These are phyloP conservation scores for Drosophila colorata DNA, from an alignment of 2,888 invertebrate genomes.

Conservation along the genomic window DNA sequence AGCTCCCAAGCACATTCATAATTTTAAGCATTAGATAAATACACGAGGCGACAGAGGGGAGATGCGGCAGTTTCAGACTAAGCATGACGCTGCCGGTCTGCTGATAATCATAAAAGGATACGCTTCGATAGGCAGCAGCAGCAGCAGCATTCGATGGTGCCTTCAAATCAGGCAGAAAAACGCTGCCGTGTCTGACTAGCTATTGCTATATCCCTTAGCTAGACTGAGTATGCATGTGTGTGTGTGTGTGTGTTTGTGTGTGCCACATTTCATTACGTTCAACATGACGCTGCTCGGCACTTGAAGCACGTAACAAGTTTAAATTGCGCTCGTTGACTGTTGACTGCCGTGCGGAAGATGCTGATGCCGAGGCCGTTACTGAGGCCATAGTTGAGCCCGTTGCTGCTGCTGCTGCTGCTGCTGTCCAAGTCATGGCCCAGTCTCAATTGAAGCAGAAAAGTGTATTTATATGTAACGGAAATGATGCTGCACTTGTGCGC, in stretches of 20 bases:
- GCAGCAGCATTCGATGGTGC: constrained; percentile 26
- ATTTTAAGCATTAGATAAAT: constrained; percentile 66
- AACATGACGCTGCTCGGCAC: constrained; percentile 68
- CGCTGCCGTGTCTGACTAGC: constrained; percentile 74
- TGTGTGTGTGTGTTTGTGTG: constrained; percentile 32
- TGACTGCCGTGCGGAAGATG: constrained; percentile 75
- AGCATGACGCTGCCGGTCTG: constrained; percentile 58
- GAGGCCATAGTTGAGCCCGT: constrained; percentile 3
- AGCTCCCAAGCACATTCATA: constrained; percentile 58
- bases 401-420: constrained; percentile 26
- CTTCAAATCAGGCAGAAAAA: constrained; percentile 80
- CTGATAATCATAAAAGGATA: constrained; percentile 74
- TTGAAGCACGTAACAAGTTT: constrained; percentile 78
- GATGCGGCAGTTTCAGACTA: constrained; percentile 19
- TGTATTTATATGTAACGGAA: constrained; percentile 80
- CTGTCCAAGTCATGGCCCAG: constrained; percentile 67
- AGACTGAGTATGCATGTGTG: constrained; percentile 8
- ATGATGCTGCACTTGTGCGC: constrained; percentile 78
- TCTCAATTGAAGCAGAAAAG: constrained; percentile 77
- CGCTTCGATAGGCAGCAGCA: constrained; percentile 69
- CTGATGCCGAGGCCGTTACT: constrained; percentile 32
- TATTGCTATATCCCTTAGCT: constrained; percentile 34
- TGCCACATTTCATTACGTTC: constrained; percentile 75
- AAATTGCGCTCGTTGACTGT: constrained; percentile 80
- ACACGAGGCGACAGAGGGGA: constrained; percentile 17